A percentile compares a stretch with the other conserved stretches of the same genome.
These are phyloP conservation scores for Frankliniella fusca DNA, from an alignment of 2,888 invertebrate species.

Conservation along the genomic window DNA sequence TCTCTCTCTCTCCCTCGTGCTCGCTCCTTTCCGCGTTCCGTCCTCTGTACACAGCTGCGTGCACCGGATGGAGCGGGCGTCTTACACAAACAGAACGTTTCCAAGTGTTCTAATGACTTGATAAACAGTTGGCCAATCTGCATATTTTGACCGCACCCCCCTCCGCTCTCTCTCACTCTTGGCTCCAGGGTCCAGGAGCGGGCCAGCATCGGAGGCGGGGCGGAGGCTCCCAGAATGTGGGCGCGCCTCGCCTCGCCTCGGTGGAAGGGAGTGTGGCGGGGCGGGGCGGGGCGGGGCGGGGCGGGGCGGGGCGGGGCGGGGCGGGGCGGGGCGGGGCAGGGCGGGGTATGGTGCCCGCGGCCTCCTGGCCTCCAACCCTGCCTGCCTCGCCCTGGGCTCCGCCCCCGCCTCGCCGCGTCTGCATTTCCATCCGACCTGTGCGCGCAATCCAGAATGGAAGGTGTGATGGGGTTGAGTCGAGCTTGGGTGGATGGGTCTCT, in stretches of 20 bases:
- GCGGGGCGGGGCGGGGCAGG: not conserved
- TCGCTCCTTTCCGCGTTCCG: not conserved
- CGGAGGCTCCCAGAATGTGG: no score
- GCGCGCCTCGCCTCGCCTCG: no score
- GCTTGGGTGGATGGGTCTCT: no score
- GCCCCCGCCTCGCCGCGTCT: not conserved
- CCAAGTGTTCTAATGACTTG: slow-evolving; percentile 26
- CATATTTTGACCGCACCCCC: slow-evolving; percentile 21
- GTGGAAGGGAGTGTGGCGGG: not conserved
- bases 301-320: not conserved
- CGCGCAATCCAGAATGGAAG: not conserved
- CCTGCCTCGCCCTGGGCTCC: slow-evolving; percentile 31
- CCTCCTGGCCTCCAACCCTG: not conserved
- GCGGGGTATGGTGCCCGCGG: no score
- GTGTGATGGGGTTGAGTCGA: not conserved
- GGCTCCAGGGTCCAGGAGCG: no score
- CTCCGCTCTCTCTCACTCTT: slow-evolving; percentile 13
- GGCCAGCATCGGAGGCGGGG: no score
- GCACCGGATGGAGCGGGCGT: not conserved
- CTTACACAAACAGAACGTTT: slow-evolving; percentile 26
- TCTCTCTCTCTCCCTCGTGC: not conserved
- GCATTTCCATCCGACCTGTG: slow-evolving; percentile 31
- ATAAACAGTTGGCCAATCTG: slow-evolving; percentile 26
- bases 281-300: not conserved
- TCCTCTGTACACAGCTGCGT: not conserved